Conservation (phyloP, 2,113 vertebrate species). For the Rhabdornis inornatus region DNA sequence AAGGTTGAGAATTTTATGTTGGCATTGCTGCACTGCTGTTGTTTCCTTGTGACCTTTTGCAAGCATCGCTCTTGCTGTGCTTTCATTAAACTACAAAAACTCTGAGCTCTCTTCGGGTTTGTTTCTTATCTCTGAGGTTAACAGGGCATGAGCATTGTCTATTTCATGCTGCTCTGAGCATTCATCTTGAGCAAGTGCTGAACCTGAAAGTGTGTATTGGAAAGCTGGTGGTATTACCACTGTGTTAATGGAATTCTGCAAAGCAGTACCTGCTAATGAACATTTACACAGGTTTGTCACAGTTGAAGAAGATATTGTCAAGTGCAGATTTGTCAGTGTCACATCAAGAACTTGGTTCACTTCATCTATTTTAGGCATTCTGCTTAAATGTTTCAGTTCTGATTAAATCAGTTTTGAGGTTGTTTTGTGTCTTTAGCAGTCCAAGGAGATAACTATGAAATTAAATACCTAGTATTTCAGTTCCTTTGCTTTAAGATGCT, state of each 20-base stretch:
- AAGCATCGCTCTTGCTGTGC: not conserved
- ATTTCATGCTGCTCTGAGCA: constrained; percentile 21
- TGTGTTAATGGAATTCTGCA: not conserved
- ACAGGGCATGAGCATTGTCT: not conserved
- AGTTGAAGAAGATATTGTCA: not conserved
- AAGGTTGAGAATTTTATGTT: not conserved
- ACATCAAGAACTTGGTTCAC: not conserved
- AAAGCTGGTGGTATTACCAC: not conserved
- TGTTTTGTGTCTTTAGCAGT: not conserved
- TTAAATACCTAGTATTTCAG: not conserved
- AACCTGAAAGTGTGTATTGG: not conserved
- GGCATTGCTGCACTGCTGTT: not conserved
- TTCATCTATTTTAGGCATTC: not conserved
- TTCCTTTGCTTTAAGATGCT: not conserved
- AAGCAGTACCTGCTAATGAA: not conserved
- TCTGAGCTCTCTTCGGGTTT: not conserved
- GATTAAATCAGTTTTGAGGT: not conserved
- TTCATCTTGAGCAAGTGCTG: not conserved
- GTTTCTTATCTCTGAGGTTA: not conserved
- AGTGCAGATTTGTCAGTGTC: not conserved
- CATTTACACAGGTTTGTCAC: not conserved
- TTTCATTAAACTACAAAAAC: not conserved
- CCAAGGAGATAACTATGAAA: not conserved
- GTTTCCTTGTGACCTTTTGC: not conserved
- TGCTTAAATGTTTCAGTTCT: not conserved